Evolutionary conservation across 2,113 vertebrate genomes (phyloP).

Genomic region (Falco punctatus): DNA sequence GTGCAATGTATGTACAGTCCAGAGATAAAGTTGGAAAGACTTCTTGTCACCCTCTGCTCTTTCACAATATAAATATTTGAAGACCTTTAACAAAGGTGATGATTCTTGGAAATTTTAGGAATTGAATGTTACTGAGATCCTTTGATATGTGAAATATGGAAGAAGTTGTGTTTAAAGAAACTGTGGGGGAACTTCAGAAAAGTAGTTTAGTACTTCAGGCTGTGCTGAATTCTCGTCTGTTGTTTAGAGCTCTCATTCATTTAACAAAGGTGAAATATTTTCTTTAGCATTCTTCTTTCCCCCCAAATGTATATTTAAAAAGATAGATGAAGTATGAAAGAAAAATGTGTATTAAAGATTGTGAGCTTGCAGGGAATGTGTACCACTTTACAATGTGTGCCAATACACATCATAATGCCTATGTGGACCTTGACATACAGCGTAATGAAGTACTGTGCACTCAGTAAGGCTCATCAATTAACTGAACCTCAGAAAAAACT

Average conservation of each 20-base stretch:
- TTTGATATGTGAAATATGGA: background rate
- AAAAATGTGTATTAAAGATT: conserved; percentile 2
- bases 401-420: background rate
- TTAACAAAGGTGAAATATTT: conserved; percentile 55
- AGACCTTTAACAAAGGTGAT: background rate
- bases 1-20: background rate
- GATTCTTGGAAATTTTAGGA: conserved; percentile 16
- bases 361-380: background rate
- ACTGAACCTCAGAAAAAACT: background rate
- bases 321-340: conserved; percentile 25
- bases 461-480: background rate
- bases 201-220: conserved; percentile 27
- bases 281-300: conserved; percentile 34
- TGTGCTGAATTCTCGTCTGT: conserved; percentile 25
- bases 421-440: background rate
- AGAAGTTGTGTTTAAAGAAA: conserved; percentile 8
- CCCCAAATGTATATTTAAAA: background rate
- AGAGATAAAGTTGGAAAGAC: background rate
- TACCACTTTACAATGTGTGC: background rate
- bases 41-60: background rate
- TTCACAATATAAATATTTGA: background rate
- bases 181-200: background rate
- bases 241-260: conserved; percentile 22
- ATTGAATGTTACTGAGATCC: background rate
- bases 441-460: background rate